Evolutionary conservation across 2,113 vertebrate genomes (phyloP).

Genomic region (Eubucco bourcierii): DNA sequence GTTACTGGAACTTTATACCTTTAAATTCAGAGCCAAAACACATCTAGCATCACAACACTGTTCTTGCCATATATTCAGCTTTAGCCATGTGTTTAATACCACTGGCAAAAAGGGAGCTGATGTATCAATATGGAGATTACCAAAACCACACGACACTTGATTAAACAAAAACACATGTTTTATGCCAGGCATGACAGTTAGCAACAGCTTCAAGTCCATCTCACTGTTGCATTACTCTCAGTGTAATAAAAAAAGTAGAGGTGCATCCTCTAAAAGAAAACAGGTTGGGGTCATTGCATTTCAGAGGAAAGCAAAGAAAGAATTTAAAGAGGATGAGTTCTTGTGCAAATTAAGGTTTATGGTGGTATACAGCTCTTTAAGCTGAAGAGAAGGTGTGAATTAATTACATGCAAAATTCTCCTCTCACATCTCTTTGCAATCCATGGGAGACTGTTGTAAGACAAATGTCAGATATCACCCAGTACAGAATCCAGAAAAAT

Average conservation of each 20-base stretch:
- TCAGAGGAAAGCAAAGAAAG: background rate
- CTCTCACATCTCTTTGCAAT: background rate
- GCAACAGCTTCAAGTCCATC: background rate
- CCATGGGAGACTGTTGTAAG: background rate
- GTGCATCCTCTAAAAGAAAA: background rate
- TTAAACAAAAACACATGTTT: background rate
- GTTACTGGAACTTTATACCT: background rate
- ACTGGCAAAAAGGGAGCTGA: background rate
- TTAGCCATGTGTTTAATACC: background rate
- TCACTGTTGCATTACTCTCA: background rate
- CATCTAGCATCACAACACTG: background rate
- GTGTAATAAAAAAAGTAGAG: background rate
- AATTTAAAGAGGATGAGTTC: background rate
- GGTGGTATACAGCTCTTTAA: background rate
- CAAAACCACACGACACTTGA: background rate
- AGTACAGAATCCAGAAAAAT: background rate
- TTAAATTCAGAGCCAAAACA: background rate
- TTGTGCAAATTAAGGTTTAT: background rate
- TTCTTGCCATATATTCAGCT: background rate
- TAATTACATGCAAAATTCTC: background rate
- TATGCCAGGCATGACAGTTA: background rate
- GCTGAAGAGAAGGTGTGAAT: background rate
- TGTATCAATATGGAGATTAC: background rate
- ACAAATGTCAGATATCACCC: background rate
- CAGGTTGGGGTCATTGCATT: background rate